A percentile compares a stretch with the other conserved stretches of the same genome.
Conservation (phyloP, 1,140 invertebrate genomes). For the Drosophila neocordata region DNA sequence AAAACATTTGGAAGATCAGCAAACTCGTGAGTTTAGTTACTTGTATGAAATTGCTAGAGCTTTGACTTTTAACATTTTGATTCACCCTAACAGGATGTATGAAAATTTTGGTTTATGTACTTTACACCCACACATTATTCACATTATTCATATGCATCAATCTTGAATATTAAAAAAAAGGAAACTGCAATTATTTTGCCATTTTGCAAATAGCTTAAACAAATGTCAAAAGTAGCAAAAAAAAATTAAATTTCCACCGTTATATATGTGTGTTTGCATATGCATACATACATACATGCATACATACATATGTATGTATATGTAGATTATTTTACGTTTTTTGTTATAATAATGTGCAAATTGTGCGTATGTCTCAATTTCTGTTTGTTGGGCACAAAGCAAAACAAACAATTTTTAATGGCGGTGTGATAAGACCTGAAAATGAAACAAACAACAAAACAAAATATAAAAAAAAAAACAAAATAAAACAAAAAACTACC, state of each 20-base stretch:
- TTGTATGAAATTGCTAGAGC: too few relatives aligned
- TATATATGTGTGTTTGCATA: background rate
- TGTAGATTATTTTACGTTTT: background rate
- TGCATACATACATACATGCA: background rate
- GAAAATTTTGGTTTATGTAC: background rate
- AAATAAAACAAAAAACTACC: constrained; percentile 2
- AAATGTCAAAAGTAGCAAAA: background rate
- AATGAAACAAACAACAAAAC: constrained; percentile 30
- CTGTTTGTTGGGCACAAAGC: constrained; percentile 47
- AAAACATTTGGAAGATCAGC: too few relatives aligned
- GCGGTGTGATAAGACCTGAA: constrained; percentile 56
- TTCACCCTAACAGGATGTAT: constrained; percentile 9
- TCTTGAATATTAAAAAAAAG: background rate
- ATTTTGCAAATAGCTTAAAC: constrained; percentile 38
- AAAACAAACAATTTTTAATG: constrained; percentile 58
- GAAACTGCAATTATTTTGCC: constrained; percentile 55
- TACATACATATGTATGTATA: background rate
- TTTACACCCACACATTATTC: constrained; percentile 29
- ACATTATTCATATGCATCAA: constrained; percentile 49
- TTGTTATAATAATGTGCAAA: constrained; percentile 30
- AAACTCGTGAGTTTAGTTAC: too few relatives aligned
- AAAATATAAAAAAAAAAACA: background rate
- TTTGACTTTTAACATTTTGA: background rate
- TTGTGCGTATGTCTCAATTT: constrained; percentile 34
- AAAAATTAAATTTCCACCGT: background rate